These are phyloP conservation scores for Chitala chitala DNA, from an alignment of 2,113 vertebrate species.

Conservation along the genomic window DNA sequence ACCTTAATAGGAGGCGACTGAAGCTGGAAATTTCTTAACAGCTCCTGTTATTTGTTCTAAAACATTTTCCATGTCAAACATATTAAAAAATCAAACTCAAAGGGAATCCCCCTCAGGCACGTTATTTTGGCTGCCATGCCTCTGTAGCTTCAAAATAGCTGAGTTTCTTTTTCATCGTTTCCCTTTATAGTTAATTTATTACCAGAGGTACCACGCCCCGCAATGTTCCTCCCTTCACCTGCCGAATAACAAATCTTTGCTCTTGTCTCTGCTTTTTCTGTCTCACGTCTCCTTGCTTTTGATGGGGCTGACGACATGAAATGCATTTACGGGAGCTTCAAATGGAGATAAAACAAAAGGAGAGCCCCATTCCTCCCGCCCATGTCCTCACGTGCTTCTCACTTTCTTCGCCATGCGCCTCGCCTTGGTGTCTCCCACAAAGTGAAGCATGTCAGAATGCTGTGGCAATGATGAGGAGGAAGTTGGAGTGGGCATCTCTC, in stretches of 20 bases:
- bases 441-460: constrained; percentile 32
- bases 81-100: constrained; percentile 69
- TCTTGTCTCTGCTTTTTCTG: constrained; percentile 33
- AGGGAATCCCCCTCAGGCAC: constrained; percentile 53
- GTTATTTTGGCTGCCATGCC: constrained; percentile 90
- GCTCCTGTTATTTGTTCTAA: constrained; percentile 93
- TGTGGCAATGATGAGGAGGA: constrained; percentile 33
- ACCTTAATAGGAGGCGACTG: constrained; percentile 64
- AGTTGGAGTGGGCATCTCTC: constrained; percentile 35
- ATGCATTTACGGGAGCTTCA: constrained; percentile 31
- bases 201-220: constrained; percentile 55
- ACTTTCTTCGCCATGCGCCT: constrained; percentile 34
- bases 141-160: constrained; percentile 52
- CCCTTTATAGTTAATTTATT: constrained; percentile 57
- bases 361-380: constrained; percentile 20
- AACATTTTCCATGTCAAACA: constrained; percentile 90
- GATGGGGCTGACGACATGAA: constrained; percentile 42
- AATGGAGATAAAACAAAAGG: constrained; percentile 30
- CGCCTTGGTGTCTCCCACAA: constrained; percentile 23
- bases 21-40: constrained; percentile 80
- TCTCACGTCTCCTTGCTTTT: background rate
- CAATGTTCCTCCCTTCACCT: constrained; percentile 58
- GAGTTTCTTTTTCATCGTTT: constrained; percentile 31
- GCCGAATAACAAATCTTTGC: constrained; percentile 46
- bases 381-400: constrained; percentile 14